phyloP scores from a whole-genome alignment of 2,888 invertebrate genomes.

The Calameuta idolon region DNA sequence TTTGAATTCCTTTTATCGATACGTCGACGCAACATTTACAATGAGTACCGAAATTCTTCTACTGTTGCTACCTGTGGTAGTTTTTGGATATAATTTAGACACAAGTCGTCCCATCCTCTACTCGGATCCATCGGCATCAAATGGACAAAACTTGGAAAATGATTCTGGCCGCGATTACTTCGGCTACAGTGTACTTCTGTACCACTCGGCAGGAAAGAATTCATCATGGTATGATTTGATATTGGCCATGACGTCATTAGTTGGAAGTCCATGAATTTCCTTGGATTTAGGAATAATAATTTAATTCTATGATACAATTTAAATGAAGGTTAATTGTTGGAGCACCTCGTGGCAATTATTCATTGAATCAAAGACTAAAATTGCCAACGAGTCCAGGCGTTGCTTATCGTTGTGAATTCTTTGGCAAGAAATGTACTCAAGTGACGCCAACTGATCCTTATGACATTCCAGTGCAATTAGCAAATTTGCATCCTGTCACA shows the following conservation, averaged over 20 bases:
- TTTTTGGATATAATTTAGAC: conserved; percentile 44
- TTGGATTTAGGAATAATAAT: no score
- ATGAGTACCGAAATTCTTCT: background rate
- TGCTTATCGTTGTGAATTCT: conserved; percentile 67
- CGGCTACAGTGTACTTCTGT: conserved; percentile 47
- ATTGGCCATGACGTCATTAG: no score
- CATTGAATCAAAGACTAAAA: conserved; percentile 53
- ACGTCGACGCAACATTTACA: background rate
- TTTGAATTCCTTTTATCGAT: background rate
- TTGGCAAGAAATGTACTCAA: conserved; percentile 20
- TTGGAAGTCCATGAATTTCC: no score
- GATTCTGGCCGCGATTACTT: conserved; percentile 36
- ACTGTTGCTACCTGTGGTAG: conserved; percentile 22
- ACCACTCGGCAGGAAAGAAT: conserved; percentile 7
- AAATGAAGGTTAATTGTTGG: conserved; percentile 68
- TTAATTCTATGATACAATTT: no score
- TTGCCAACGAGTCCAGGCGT: conserved; percentile 69
- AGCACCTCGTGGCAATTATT: conserved; percentile 70
- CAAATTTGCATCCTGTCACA: conserved; percentile 20
- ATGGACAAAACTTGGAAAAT: background rate
- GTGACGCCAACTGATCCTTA: conserved; percentile 29
- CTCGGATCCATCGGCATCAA: conserved; percentile 8
- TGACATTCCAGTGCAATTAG: conserved; percentile 28
- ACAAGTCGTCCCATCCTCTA: conserved; percentile 32
- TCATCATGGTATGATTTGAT: background rate